A percentile compares a stretch with the other conserved stretches of the same genome.
Evolutionary conservation across 2,888 invertebrate genomes (phyloP).

Genomic region (Mythimna ferrago): DNA sequence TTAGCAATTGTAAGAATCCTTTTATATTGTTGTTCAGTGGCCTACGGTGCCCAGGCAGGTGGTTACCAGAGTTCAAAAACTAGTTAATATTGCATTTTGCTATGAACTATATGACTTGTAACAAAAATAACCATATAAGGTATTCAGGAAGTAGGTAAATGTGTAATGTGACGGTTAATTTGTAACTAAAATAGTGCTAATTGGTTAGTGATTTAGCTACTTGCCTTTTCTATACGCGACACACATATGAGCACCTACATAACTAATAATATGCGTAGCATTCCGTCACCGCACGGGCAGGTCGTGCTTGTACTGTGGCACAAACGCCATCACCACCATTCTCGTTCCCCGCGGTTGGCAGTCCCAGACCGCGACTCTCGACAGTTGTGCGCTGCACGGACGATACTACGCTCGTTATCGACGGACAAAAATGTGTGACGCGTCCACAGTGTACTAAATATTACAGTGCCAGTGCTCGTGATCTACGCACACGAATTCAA

Average conservation of each 20-base stretch:
- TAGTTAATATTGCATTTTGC: neutral
- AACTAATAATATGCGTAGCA: slow-evolving; percentile 68
- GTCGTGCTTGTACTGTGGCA: slow-evolving; percentile 56
- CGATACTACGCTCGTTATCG: slow-evolving; percentile 80
- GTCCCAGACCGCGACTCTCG: slow-evolving; percentile 67
- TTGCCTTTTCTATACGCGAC: slow-evolving; percentile 41
- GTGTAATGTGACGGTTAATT: slow-evolving; percentile 10
- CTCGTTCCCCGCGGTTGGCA: slow-evolving; percentile 72
- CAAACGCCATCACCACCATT: slow-evolving; percentile 74
- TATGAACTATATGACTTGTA: neutral
- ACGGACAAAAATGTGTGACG: slow-evolving; percentile 81
- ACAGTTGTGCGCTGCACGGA: slow-evolving; percentile 84
- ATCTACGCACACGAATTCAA: slow-evolving; percentile 64
- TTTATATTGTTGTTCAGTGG: neutral
- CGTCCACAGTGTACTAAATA: slow-evolving; percentile 80
- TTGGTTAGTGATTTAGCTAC: slow-evolving; percentile 34
- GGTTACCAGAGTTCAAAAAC: neutral
- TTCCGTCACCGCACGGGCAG: slow-evolving; percentile 71
- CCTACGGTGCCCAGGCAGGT: neutral
- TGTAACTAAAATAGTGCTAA: slow-evolving; percentile 31
- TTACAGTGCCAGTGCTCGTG: slow-evolving; percentile 83
- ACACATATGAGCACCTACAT: slow-evolving; percentile 53
- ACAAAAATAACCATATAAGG: neutral
- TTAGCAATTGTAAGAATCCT: neutral
- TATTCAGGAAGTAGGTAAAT: neutral